phyloP scores from a whole-genome alignment of 2,797 vertebrate species.

The Sebastiscus albofasciatus region DNA sequence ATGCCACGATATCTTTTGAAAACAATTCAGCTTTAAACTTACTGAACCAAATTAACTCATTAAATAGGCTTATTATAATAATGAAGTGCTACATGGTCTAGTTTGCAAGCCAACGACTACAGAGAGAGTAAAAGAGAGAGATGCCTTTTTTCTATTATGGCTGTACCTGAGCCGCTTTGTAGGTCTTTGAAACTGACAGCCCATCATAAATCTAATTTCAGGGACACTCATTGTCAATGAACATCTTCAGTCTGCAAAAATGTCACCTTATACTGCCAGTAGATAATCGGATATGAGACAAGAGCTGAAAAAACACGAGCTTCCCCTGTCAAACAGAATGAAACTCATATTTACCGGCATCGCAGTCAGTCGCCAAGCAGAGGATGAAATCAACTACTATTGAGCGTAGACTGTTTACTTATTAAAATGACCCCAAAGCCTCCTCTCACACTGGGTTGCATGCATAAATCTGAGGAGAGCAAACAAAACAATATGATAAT shows the following conservation, averaged over 20 bases:
- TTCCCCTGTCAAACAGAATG: slow-evolving; percentile 59
- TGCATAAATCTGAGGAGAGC: slow-evolving; percentile 45
- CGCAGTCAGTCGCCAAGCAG: slow-evolving; percentile 30
- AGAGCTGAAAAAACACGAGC: slow-evolving; percentile 50
- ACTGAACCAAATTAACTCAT: slow-evolving; percentile 4
- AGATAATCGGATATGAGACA: slow-evolving; percentile 67
- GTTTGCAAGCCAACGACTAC: slow-evolving; percentile 27
- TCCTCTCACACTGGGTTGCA: slow-evolving; percentile 34
- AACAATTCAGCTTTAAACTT: slow-evolving; percentile 16
- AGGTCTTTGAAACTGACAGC: slow-evolving; percentile 64
- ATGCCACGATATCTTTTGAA: neutral
- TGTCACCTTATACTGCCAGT: slow-evolving; percentile 54
- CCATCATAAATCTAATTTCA: slow-evolving; percentile 75
- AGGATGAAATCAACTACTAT: slow-evolving; percentile 50
- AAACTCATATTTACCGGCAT: slow-evolving; percentile 58
- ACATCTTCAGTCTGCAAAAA: slow-evolving; percentile 62
- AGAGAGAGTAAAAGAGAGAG: slow-evolving; percentile 1
- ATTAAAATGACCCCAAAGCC: slow-evolving; percentile 65
- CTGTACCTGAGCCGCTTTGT: slow-evolving; percentile 31
- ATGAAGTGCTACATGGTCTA: slow-evolving; percentile 6
- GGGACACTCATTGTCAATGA: slow-evolving; percentile 61
- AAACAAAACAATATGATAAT: slow-evolving; percentile 66
- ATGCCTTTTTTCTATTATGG: slow-evolving; percentile 13
- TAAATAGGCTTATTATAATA: slow-evolving; percentile 12
- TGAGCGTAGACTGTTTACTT: slow-evolving; percentile 58